These are phyloP conservation scores for Rhinoderma darwinii DNA, from an alignment of 2,113 vertebrate species.

Conservation along the genomic window DNA sequence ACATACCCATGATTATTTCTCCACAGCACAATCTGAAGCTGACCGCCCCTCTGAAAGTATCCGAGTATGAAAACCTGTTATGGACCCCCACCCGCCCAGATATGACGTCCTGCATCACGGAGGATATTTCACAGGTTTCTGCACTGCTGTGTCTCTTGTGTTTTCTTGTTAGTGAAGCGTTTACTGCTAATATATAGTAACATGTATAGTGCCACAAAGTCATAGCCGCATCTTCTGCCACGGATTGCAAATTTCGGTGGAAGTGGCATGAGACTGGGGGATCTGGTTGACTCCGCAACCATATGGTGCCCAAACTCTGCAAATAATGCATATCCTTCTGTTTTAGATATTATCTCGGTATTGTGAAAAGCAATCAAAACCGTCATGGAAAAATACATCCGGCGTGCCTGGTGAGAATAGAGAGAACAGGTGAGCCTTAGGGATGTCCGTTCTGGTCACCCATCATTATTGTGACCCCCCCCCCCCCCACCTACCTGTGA, in stretches of 20 bases:
- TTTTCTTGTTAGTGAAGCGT: too few species aligned
- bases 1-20: constrained; percentile 11
- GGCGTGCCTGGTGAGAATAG: constrained; percentile 61
- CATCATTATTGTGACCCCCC: too few species aligned
- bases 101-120: constrained; percentile 74
- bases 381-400: constrained; percentile 27
- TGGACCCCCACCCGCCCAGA: constrained; percentile 74
- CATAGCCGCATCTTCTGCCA: too few species aligned
- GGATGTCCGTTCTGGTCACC: not conserved
- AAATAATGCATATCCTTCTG: constrained; percentile 20
- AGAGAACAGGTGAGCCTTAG: constrained; percentile 69
- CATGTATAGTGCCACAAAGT: too few species aligned
- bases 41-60: constrained; percentile 68
- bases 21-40: constrained; percentile 36
- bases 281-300: too few species aligned
- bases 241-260: too few species aligned
- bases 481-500: too few species aligned
- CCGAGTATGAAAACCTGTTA: constrained; percentile 70
- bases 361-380: constrained; percentile 63
- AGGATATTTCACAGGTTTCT: constrained; percentile 75
- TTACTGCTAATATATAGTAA: too few species aligned
- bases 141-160: constrained; percentile 21
- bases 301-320: too few species aligned
- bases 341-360: constrained; percentile 74
- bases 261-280: too few species aligned